A percentile compares a stretch with the other conserved stretches of the same genome.
These are phyloP conservation scores for Dysmachus trigonus DNA, from an alignment of 2,888 invertebrate species.

Conservation along the genomic window DNA sequence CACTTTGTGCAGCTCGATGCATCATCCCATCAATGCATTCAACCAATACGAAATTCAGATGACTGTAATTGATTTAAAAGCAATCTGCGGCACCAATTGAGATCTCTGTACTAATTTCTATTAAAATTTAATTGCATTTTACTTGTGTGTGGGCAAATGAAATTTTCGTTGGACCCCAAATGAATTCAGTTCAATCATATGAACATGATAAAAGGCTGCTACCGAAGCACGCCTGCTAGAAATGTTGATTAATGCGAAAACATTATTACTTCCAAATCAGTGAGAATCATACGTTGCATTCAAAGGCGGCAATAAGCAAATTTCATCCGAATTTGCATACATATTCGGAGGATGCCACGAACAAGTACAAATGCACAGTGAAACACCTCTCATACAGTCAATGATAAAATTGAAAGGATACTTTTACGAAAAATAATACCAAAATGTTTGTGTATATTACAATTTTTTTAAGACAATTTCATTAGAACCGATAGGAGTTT, in stretches of 20 bases:
- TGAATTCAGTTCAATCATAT: constrained; percentile 23
- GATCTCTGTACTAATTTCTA: constrained; percentile 29
- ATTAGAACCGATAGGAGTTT: no score
- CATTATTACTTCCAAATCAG: constrained; percentile 37
- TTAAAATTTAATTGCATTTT: constrained; percentile 38
- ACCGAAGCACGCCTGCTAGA: neutral
- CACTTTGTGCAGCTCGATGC: constrained; percentile 6
- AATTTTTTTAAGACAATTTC: no score
- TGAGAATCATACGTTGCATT: constrained; percentile 9
- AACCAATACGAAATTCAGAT: constrained; percentile 2
- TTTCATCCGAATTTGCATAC: neutral
- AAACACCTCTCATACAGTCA: neutral
- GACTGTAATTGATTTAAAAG: constrained; percentile 41
- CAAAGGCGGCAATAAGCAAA: constrained; percentile 19
- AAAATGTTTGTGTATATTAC: no score
- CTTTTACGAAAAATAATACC: no score
- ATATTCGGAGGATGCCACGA: neutral
- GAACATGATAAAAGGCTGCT: neutral
- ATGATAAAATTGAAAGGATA: neutral
- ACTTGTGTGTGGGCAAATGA: constrained; percentile 36
- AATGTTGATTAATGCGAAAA: constrained; percentile 27
- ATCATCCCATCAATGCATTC: constrained; percentile 33
- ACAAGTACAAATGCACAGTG: neutral
- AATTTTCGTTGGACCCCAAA: constrained; percentile 22
- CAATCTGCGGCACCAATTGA: constrained; percentile 11